Percentiles rank a stretch among this genome's conserved stretches.
Conservation (phyloP, 2,888 invertebrate genomes). For the Tanytarsus gracilentus region DNA sequence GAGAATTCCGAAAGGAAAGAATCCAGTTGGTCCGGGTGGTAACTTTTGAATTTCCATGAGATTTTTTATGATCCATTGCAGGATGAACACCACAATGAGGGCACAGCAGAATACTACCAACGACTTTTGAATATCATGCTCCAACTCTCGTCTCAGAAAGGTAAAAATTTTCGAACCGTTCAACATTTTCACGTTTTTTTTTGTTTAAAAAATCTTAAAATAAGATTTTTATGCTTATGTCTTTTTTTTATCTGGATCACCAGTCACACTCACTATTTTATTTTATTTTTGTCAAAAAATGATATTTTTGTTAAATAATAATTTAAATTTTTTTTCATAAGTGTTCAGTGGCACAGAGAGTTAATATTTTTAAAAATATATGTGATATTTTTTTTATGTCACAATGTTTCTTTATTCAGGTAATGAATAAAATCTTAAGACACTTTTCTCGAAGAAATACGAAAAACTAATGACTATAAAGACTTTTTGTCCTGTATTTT, state of each 20-base stretch:
- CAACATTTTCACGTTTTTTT: constrained; percentile 4
- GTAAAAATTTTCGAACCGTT: constrained; percentile 8
- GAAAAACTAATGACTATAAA: constrained; percentile 28
- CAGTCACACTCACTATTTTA: no score
- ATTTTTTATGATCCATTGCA: constrained; percentile 4
- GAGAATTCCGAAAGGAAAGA: constrained; percentile 67
- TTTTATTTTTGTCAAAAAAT: not conserved
- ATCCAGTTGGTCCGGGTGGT: constrained; percentile 84
- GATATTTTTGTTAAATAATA: no score
- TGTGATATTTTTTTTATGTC: not conserved
- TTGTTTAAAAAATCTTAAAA: no score
- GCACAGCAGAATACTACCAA: constrained; percentile 20
- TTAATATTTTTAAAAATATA: not conserved
- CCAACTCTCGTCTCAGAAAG: constrained; percentile 15
- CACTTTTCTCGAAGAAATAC: constrained; percentile 20
- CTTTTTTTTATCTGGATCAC: no score
- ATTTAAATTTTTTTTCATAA: constrained; percentile 2
- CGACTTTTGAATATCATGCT: constrained; percentile 13
- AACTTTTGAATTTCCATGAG: constrained; percentile 38
- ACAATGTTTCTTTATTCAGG: no score
- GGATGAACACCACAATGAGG: not conserved
- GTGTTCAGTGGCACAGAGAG: no score
- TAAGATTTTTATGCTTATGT: no score
- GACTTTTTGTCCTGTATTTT: constrained; percentile 25
- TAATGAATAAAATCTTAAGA: constrained; percentile 11